phyloP scores from a whole-genome alignment of 2,113 vertebrate species.

The Petromus typicus region DNA sequence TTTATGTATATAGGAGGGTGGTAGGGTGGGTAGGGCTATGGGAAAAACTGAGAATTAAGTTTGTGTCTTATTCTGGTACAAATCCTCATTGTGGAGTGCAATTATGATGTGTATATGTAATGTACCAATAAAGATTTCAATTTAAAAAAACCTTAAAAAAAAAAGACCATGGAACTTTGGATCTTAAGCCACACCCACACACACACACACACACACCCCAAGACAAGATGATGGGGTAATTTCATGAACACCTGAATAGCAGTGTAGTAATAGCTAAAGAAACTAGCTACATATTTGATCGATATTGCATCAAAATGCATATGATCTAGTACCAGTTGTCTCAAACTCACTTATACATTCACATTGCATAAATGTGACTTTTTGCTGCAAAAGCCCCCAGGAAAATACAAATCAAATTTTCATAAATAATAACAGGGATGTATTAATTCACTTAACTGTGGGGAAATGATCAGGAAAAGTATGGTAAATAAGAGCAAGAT shows the following conservation, averaged over 20 bases:
- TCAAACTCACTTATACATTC: constrained; percentile 12
- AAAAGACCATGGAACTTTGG: constrained; percentile 1
- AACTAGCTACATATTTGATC: not conserved
- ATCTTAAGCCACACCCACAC: not conserved
- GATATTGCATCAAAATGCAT: constrained; percentile 18
- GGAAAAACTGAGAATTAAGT: no score
- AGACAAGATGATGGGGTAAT: constrained; percentile 1
- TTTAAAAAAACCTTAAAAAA: no score
- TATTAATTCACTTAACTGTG: constrained; percentile 30
- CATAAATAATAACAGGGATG: constrained; percentile 44
- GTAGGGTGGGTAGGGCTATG: no score
- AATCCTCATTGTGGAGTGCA: no score
- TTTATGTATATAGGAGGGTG: no score
- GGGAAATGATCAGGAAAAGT: not conserved
- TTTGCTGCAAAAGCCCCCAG: not conserved
- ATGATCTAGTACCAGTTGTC: constrained; percentile 25
- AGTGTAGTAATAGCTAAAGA: constrained; percentile 27
- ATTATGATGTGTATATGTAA: no score
- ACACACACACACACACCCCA: not conserved
- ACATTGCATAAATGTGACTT: not conserved
- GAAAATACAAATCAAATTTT: constrained; percentile 41
- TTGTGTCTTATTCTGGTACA: no score
- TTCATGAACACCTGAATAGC: constrained; percentile 51
- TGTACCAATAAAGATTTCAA: no score
- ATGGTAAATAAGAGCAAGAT: not conserved